phyloP scores from a whole-genome alignment of 1,140 invertebrate species.

The Odontomachus brunneus region DNA sequence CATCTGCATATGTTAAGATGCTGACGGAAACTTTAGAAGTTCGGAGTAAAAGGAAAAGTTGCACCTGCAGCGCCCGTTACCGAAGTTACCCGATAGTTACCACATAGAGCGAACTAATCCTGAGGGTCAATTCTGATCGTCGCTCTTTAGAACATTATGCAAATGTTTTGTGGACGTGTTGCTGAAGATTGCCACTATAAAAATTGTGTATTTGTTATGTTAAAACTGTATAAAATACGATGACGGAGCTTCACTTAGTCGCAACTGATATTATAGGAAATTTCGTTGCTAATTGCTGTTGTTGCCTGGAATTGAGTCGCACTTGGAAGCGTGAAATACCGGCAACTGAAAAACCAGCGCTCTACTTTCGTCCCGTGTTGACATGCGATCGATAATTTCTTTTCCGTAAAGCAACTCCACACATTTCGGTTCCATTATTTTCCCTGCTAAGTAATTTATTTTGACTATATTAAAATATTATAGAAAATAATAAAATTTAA shows the following conservation, averaged over 20 bases:
- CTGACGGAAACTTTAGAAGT: background rate
- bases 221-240: too few relatives aligned
- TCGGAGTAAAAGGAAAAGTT: background rate
- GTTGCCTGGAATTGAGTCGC: background rate
- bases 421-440: background rate
- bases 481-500: background rate
- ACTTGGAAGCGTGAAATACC: background rate
- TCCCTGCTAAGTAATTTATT: background rate
- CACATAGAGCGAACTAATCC: too few relatives aligned
- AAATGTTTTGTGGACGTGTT: too few relatives aligned
- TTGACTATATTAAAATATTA: background rate
- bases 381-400: background rate
- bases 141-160: background rate
- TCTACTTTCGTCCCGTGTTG: background rate
- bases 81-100: background rate
- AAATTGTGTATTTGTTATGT: too few relatives aligned
- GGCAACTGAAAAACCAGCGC: constrained; percentile 4
- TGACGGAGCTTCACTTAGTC: background rate
- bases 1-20: constrained; percentile 18
- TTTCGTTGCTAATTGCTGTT: background rate
- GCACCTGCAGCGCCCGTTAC: background rate
- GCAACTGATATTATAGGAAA: background rate
- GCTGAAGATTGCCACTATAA: too few relatives aligned
- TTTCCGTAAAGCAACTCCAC: background rate
- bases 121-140: background rate